Evolutionary conservation across 1,140 invertebrate species (phyloP), one percentile per base, ranked within the genome.

Genomic region (Drosophila ficusphila): DNA sequence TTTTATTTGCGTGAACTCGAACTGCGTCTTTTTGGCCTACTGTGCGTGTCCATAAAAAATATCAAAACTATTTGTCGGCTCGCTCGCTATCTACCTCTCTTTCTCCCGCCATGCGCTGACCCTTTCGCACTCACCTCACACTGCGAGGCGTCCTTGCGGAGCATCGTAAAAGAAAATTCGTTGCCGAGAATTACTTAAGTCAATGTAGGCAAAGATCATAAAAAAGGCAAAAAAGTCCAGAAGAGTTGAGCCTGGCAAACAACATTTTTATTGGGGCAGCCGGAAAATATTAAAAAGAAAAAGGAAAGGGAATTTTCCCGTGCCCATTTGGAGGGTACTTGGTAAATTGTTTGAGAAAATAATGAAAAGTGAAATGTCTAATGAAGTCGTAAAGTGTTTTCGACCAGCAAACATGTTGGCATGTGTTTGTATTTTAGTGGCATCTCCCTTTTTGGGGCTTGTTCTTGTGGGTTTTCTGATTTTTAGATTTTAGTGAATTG

Each of bases 141-240:
- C n/a, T 44, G n/a, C 19, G 47, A 53, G 16, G 61, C 70, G 76
- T 81, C 82, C 71, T 86, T 76, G 68, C 25, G 46, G 39, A 25
- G n/a, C 14, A 65, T 81, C 78, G 68, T 81, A 81, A 83, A 83
- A 47, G 34, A 38, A 70, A 76, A 52, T 44, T 72, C 67, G 58
- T 65, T 81, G 78, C 72, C 38, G 81, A 88, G 85, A 88, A 88
- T 88, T 89, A 76, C 65, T 88, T 79, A 79, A 79, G 82, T 88
- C 82, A 88, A 89, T 76, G 75, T 73, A 77, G 62, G 76, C 81
- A 76, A 69, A 85, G 67, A 81, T 86, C 79, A 81, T 85, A 85
- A 85, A 85, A 79, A 38, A 36, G 39, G 31, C 46, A 36, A 31
- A 46, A 57, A 57, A 53, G 51, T 64, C 38, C 21, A 42, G 57